Base-by-base conservation (phyloP, 2,888 invertebrate species). In the Cheilosia soror region DNA sequence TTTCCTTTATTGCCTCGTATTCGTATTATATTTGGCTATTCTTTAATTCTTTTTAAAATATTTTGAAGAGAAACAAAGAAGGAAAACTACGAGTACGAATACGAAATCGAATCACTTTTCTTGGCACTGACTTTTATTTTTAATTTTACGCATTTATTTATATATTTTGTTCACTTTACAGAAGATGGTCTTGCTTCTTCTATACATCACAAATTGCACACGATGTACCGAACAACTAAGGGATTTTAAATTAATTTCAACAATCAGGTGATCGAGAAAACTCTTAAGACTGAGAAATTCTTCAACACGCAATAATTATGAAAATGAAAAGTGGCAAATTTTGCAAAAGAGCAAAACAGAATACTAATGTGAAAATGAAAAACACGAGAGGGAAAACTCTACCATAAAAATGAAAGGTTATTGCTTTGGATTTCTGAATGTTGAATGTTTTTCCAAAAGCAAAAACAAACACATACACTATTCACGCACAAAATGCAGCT, bases 51-150 rank as follows among this genome's bases (percentile, higher is more conserved):
- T 20, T 58, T 58, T 58, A n/a, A n/a, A n/a, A n/a, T n/a, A n/a
- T 37, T 31, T 11, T 9, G n/a, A 11, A 27, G 2, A 31, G 31
- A 29, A 31, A 47, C n/a, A 55, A 42, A 58, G 44, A 31, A 55
- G n/a, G 20, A 29, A 11, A 51, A 51, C 13, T 25, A 42, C 15
- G n/a, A n/a, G n/a, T n/a, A n/a, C n/a, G n/a, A n/a, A n/a, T n/a
- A n/a, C n/a, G 15, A 53, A 47, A 57, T 31, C 20, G 29, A 62
- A 72, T 51, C 73, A 73, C 53, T 72, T 53, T 72, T 72, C 27
- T 60, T 73, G 73, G 72, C 72, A 72, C 62, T 60, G 51, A 62
- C 29, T 40, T 62, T 72, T 29, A 31, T 57, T 33, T 47, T 57
- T 20, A 42, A 42, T 27, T 42, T 20, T 3, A 15, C 5, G 13